Conservation (phyloP, 2,888 invertebrate species). For the Ennomos quercinarius region DNA sequence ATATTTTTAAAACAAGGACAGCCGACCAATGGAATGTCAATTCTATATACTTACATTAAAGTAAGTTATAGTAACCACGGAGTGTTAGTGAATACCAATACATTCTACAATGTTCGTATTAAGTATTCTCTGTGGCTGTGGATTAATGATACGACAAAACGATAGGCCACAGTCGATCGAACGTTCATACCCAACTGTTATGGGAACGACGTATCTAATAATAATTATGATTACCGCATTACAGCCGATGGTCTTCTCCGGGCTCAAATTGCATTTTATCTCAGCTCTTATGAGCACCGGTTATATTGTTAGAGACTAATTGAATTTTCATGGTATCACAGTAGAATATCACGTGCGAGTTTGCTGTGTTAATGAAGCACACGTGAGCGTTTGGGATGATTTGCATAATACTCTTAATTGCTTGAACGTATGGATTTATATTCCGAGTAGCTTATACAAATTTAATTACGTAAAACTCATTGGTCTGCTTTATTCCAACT, state of each 20-base stretch:
- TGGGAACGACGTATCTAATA: slow-evolving; percentile 46
- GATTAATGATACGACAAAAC: slow-evolving; percentile 8
- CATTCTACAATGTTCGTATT: background rate
- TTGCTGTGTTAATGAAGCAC: too few species aligned
- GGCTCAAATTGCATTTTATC: slow-evolving; percentile 53
- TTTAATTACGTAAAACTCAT: too few species aligned
- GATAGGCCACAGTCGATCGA: slow-evolving; percentile 26
- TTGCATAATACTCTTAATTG: too few species aligned
- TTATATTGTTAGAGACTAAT: too few species aligned
- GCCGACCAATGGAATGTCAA: background rate
- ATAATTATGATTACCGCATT: slow-evolving; percentile 48
- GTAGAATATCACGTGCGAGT: too few species aligned
- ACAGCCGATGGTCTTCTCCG: slow-evolving; percentile 55
- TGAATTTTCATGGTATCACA: too few species aligned
- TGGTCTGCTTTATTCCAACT: too few species aligned
- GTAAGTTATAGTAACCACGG: background rate
- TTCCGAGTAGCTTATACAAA: too few species aligned
- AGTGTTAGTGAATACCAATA: background rate
- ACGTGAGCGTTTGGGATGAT: too few species aligned
- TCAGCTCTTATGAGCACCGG: slow-evolving; percentile 18
- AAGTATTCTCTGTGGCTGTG: background rate
- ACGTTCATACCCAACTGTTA: slow-evolving; percentile 48
- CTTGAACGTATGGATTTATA: too few species aligned
- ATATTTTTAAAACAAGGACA: background rate
- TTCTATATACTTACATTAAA: background rate